These are phyloP conservation scores for Paracentrotus lividus DNA, from an alignment of 53 echinoderm and acorn worm species.

Conservation along the genomic window DNA sequence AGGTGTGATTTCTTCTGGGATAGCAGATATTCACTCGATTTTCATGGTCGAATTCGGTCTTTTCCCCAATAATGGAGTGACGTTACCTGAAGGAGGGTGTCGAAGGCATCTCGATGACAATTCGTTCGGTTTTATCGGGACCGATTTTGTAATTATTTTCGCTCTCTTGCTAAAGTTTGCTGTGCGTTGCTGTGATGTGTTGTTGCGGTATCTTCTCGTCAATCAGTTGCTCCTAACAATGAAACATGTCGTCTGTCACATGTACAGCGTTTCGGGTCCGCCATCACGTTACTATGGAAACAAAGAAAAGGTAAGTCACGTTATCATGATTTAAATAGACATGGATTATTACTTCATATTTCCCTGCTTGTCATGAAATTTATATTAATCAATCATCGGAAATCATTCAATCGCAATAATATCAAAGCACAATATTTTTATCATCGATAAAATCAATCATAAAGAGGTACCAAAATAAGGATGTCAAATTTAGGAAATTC, in stretches of 20 bases:
- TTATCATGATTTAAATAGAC: not conserved
- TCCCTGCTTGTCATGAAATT: not conserved
- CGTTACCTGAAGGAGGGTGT: not conserved
- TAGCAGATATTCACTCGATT: not conserved
- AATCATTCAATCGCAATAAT: too few relatives aligned
- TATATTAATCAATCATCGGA: too few relatives aligned
- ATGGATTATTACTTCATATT: not conserved
- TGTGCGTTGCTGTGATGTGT: slow-evolving; percentile 26
- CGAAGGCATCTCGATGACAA: not conserved
- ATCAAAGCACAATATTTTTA: too few relatives aligned
- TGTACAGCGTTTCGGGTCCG: not conserved
- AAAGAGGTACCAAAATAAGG: too few relatives aligned
- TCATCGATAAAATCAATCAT: too few relatives aligned
- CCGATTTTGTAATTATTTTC: slow-evolving; percentile 9
- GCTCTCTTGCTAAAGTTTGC: slow-evolving; percentile 12
- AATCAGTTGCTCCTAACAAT: slow-evolving; percentile 6
- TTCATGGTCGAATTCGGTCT: slow-evolving; percentile 10
- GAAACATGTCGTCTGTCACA: slow-evolving; percentile 22
- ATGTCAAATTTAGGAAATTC: too few relatives aligned
- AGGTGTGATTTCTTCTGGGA: not conserved
- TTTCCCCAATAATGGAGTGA: not conserved
- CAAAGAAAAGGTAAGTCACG: not conserved
- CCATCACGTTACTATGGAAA: slow-evolving; percentile 16
- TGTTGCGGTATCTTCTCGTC: slow-evolving; percentile 2
- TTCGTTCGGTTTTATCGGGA: slow-evolving; percentile 2